Evolutionary conservation across 2,888 invertebrate genomes (phyloP), one percentile per base, ranked within the genome.

Genomic region (Leptinotarsa juncta): DNA sequence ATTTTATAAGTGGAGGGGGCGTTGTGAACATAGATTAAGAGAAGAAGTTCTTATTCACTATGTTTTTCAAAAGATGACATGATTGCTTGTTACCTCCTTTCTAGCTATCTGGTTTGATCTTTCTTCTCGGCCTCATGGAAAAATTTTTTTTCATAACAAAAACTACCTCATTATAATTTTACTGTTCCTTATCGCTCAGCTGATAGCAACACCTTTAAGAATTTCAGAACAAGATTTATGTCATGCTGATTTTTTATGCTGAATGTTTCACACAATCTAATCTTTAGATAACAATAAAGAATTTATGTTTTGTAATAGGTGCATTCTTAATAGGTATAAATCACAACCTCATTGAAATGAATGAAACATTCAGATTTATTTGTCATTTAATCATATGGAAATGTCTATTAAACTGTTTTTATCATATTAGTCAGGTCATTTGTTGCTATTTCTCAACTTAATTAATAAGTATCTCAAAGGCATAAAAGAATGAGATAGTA

Each of bases 351-450:
- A 69, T 69, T 69, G 42, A 49, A 69, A 69, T 69, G 16, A 69
- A 57, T 68, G 55, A 49, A 70, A 65, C 65, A 71, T 51, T 57
- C 7, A 65, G 70, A 75, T 75, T 73, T 75, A 76, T 85, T 86
- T 75, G 85, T 84, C 73, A 84, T 84, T 70, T 84, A 86, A 78
- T 76, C 82, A 67, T 69, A 72, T 74, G 73, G 72, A 72, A 77
- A 75, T 77, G 65, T 73, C 66, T 73, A 72, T 70, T 75, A 72
- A 73, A 73, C 74, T 60, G 18, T 72, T 70, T 77, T 75, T 71
- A 75, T 68, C 68, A 77, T 73, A 71, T 73, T 66, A 77, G 69
- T 75, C 73, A 73, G 62, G 66, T 55, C 26, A 20, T 69, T 49
- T 57, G 48, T 69, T 69, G 69, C 53, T 69, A 12, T 60, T 53